Conservation (phyloP, 1,140 invertebrate genomes). For the Acromyrmex charruanus region DNA sequence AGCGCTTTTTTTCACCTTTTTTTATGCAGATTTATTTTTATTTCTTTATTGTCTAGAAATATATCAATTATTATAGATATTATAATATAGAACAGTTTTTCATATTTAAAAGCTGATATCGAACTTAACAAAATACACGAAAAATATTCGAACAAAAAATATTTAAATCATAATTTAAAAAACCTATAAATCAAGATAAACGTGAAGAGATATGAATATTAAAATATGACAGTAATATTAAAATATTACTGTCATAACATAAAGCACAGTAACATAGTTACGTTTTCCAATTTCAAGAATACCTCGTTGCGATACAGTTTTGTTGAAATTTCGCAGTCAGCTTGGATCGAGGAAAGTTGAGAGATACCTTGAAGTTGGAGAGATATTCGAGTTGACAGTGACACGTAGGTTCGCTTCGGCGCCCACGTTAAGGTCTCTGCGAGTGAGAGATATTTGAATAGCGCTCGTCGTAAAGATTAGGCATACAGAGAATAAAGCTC, state of each 20-base stretch:
- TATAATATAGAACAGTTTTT: background rate
- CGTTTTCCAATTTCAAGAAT: conserved; percentile 12
- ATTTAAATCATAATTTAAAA: background rate
- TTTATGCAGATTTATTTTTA: background rate
- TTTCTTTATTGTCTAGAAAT: background rate
- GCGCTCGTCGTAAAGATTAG: conserved; percentile 39
- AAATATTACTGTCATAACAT: background rate
- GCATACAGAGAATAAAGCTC: conserved; percentile 1
- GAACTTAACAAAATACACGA: background rate
- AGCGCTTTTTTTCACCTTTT: background rate
- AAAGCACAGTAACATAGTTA: background rate
- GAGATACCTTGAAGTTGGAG: conserved; percentile 6
- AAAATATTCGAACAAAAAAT: background rate
- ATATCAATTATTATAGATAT: conserved; percentile 2
- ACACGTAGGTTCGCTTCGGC: conserved; percentile 22
- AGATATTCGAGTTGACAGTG: conserved; percentile 43
- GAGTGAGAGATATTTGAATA: conserved; percentile 47
- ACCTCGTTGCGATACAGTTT: conserved; percentile 11
- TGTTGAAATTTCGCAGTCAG: conserved; percentile 36
- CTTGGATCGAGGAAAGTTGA: conserved; percentile 24
- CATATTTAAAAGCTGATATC: background rate
- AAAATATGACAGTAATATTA: background rate
- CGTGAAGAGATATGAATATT: background rate
- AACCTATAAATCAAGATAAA: background rate
- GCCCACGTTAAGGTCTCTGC: conserved; percentile 19